Percentiles rank a stretch among this genome's conserved stretches.
phyloP scores from a whole-genome alignment of 1,140 invertebrate genomes.

The Thaumetopoea pityocampa region DNA sequence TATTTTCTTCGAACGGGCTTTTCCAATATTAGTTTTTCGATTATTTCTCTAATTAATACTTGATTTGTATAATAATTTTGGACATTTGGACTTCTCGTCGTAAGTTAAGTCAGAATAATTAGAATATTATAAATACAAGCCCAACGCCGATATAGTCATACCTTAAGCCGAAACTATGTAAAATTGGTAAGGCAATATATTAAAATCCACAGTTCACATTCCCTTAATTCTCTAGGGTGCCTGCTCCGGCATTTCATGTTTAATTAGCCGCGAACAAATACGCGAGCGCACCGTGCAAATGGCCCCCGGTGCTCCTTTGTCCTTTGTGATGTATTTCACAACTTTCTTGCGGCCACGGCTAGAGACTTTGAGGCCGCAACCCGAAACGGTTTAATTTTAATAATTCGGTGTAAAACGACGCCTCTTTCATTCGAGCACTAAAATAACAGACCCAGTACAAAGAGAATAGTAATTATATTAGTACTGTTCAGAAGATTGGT shows the following conservation, averaged over 20 bases:
- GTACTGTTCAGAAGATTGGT: too few species aligned
- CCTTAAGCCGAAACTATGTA: too few species aligned
- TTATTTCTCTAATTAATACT: too few species aligned
- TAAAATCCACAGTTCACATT: slow-evolving; percentile 23
- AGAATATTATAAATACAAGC: too few species aligned
- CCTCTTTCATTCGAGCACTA: slow-evolving; percentile 32
- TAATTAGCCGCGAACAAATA: slow-evolving; percentile 70
- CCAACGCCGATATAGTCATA: too few species aligned
- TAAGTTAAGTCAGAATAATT: too few species aligned
- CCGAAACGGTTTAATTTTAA: slow-evolving; percentile 55
- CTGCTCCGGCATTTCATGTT: slow-evolving; percentile 56
- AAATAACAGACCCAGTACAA: slow-evolving; percentile 9
- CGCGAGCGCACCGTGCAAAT: slow-evolving; percentile 58
- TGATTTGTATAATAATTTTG: too few species aligned
- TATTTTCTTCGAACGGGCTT: too few species aligned
- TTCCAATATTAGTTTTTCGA: too few species aligned
- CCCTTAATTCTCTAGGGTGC: slow-evolving; percentile 29
- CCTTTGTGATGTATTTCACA: slow-evolving; percentile 62
- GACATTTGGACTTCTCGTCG: too few species aligned
- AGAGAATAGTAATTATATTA: slow-evolving; percentile 9
- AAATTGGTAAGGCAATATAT: too few species aligned
- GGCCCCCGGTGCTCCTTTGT: slow-evolving; percentile 58
- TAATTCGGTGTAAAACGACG: slow-evolving; percentile 41
- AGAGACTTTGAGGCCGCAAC: slow-evolving; percentile 47
- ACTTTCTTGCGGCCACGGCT: slow-evolving; percentile 58